Conservation (phyloP, 2,797 vertebrate genomes). For the Chaetophractus vellerosus region DNA sequence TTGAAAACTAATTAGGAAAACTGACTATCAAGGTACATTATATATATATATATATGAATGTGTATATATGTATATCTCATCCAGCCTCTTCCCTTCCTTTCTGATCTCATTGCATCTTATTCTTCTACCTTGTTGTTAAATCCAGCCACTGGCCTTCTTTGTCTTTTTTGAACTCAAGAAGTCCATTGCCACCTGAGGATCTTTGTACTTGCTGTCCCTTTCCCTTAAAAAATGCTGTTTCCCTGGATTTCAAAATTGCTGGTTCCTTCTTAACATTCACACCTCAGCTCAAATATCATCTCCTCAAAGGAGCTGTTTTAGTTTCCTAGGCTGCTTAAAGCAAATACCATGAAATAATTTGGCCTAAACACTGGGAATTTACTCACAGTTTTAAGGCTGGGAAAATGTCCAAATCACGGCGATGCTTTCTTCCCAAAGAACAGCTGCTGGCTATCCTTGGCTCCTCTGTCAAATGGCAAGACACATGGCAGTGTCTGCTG, state of each 20-base stretch:
- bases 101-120: neutral
- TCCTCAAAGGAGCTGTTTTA: neutral
- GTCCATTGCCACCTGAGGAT: constrained; percentile 3
- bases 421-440: no score
- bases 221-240: neutral
- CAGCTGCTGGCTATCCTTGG: no score
- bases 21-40: no score
- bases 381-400: no score
- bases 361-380: no score
- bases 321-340: no score
- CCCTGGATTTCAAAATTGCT: neutral
- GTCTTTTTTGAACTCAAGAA: neutral
- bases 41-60: no score
- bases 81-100: constrained; percentile 15
- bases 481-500: no score
- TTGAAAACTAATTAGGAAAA: constrained; percentile 24
- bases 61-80: neutral
- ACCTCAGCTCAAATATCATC: constrained; percentile 15
- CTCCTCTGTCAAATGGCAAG: no score
- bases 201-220: neutral
- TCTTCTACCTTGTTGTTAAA: neutral
- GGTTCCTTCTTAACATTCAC: neutral
- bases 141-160: neutral
- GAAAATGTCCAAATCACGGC: no score
- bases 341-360: no score